phyloP scores from a whole-genome alignment of 1,140 invertebrate species.

The Drosophila kurseongensis region DNA sequence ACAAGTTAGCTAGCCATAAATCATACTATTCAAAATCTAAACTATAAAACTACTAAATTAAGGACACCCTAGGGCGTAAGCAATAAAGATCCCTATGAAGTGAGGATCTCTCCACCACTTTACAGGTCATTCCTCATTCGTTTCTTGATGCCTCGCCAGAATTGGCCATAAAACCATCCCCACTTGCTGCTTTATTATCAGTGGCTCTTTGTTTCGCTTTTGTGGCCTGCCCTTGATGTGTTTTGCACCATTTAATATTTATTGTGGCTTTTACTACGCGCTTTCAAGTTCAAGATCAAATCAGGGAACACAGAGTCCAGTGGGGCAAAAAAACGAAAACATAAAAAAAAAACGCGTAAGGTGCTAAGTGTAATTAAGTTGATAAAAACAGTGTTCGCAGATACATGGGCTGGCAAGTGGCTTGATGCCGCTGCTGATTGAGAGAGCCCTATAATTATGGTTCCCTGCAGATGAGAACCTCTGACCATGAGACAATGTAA shows the following conservation, averaged over 20 bases:
- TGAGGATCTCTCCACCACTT: not conserved
- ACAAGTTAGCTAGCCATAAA: not conserved
- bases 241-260: slow-evolving; percentile 70
- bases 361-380: slow-evolving; percentile 73
- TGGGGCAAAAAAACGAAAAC: not conserved
- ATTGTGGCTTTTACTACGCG: slow-evolving; percentile 64
- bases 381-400: slow-evolving; percentile 65
- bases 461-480: slow-evolving; percentile 5
- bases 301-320: slow-evolving; percentile 22
- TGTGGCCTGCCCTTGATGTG: slow-evolving; percentile 51
- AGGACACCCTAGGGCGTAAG: not conserved
- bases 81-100: not conserved
- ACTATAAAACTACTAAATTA: not conserved
- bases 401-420: slow-evolving; percentile 42
- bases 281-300: slow-evolving; percentile 67
- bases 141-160: not conserved
- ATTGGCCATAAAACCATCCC: slow-evolving; percentile 9
- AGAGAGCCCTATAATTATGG: slow-evolving; percentile 42
- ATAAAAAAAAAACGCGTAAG: slow-evolving; percentile 32
- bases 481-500: slow-evolving; percentile 7
- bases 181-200: slow-evolving; percentile 51
- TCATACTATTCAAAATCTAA: not conserved
- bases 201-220: slow-evolving; percentile 50
- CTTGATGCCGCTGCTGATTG: slow-evolving; percentile 33
- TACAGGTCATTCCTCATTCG: slow-evolving; percentile 41